Conservation (phyloP, 23 tunicate species). For the Oikopleura albicans region DNA sequence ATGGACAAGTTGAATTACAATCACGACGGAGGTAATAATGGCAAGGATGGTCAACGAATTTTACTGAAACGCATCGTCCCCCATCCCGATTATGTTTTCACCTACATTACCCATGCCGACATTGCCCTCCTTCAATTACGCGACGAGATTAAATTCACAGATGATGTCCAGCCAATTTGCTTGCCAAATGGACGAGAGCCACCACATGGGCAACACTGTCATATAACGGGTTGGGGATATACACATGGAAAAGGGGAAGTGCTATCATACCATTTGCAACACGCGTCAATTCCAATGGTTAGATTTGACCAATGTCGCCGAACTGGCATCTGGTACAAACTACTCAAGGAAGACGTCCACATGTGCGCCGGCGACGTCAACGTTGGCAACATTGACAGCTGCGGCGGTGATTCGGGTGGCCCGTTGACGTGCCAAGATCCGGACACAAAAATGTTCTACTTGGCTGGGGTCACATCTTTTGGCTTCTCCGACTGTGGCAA, state of each 20-base stretch:
- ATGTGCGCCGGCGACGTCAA: constrained; percentile 58
- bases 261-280: background rate
- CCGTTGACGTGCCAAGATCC: constrained; percentile 20
- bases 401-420: constrained; percentile 28
- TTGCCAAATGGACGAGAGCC: constrained; percentile 29
- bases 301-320: background rate
- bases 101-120: constrained; percentile 26
- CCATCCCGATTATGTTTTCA: background rate
- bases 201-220: constrained; percentile 24
- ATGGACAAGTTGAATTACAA: background rate
- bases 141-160: constrained; percentile 17
- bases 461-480: constrained; percentile 66
- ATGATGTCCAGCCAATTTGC: constrained; percentile 33
- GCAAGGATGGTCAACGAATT: background rate
- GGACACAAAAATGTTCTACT: background rate
- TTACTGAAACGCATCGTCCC: background rate
- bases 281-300: background rate
- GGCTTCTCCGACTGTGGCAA: constrained; percentile 59
- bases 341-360: constrained; percentile 20
- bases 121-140: constrained; percentile 39
- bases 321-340: constrained; percentile 17
- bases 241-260: constrained; percentile 20
- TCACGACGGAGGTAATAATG: background rate
- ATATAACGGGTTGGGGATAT: constrained; percentile 76
- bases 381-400: constrained; percentile 34